These are phyloP conservation scores for Arremon brunneinucha DNA, from an alignment of 2,797 vertebrate species.

Conservation along the genomic window DNA sequence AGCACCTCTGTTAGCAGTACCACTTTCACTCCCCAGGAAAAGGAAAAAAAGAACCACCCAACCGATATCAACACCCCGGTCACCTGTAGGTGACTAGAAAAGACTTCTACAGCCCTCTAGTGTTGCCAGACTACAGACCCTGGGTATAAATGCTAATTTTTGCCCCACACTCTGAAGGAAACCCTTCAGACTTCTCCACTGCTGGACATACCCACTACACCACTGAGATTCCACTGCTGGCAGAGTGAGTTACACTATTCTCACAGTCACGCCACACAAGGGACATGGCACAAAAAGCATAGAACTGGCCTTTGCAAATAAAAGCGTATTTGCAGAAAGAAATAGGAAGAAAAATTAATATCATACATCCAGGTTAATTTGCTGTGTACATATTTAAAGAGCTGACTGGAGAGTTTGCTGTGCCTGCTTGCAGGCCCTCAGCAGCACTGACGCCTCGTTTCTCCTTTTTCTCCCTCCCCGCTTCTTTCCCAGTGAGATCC, in stretches of 20 bases:
- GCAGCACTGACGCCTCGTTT: constrained; percentile 4
- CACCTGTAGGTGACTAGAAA: constrained; percentile 22
- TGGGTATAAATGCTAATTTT: background rate
- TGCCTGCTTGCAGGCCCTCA: constrained; percentile 54
- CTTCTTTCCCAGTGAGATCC: constrained; percentile 38
- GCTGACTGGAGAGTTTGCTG: constrained; percentile 52
- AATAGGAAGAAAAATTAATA: background rate
- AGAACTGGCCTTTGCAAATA: background rate
- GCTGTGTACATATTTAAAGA: constrained; percentile 59
- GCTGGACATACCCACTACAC: background rate
- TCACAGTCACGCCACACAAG: background rate
- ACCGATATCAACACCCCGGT: background rate
- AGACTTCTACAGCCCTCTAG: constrained; percentile 76
- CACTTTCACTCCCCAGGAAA: rapidly evolving
- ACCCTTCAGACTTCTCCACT: background rate
- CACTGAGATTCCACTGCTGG: background rate
- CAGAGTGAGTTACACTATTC: background rate
- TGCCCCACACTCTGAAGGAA: background rate
- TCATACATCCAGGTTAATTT: constrained; percentile 51
- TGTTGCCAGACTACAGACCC: constrained; percentile 64
- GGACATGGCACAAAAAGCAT: background rate
- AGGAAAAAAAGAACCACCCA: too few relatives aligned
- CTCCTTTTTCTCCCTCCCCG: background rate
- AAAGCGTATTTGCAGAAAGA: constrained; percentile 39
- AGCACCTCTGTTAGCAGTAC: background rate